These are phyloP conservation scores for Tenebrosternarchus preto DNA, from an alignment of 2,113 vertebrate species.

Conservation along the genomic window DNA sequence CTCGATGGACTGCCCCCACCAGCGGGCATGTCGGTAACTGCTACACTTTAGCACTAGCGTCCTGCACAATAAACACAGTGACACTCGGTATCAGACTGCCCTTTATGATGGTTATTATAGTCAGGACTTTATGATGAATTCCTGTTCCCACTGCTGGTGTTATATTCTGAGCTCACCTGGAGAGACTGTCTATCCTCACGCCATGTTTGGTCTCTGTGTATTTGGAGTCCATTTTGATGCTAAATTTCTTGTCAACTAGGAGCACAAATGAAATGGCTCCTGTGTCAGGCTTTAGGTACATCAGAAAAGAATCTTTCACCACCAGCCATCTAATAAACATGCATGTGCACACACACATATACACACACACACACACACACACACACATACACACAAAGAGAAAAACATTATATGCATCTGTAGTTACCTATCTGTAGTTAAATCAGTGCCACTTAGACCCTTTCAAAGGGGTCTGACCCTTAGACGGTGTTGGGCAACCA, in stretches of 20 bases:
- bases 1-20: slow-evolving; percentile 95
- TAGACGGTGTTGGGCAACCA: too few relatives aligned
- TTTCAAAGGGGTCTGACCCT: too few relatives aligned
- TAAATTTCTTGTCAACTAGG: slow-evolving; percentile 93
- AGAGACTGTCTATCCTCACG: slow-evolving; percentile 91
- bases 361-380: slow-evolving; percentile 2
- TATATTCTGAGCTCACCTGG: slow-evolving; percentile 61
- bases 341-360: not conserved
- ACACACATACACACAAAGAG: not conserved
- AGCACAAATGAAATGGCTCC: slow-evolving; percentile 92
- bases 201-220: slow-evolving; percentile 93
- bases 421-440: too few relatives aligned
- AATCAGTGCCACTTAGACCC: too few relatives aligned
- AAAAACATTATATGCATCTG: too few relatives aligned
- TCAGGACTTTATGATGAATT: not conserved
- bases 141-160: not conserved
- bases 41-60: slow-evolving; percentile 90
- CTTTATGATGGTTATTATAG: too few relatives aligned
- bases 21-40: slow-evolving; percentile 92
- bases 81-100: not conserved
- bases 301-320: slow-evolving; percentile 93
- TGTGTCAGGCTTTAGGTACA: slow-evolving; percentile 92
- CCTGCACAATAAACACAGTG: slow-evolving; percentile 66
- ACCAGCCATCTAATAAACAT: slow-evolving; percentile 84
- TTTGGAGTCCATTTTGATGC: slow-evolving; percentile 91